These are phyloP conservation scores for Scaptomyza hsui DNA, from an alignment of 1,140 invertebrate genomes.

Conservation along the genomic window DNA sequence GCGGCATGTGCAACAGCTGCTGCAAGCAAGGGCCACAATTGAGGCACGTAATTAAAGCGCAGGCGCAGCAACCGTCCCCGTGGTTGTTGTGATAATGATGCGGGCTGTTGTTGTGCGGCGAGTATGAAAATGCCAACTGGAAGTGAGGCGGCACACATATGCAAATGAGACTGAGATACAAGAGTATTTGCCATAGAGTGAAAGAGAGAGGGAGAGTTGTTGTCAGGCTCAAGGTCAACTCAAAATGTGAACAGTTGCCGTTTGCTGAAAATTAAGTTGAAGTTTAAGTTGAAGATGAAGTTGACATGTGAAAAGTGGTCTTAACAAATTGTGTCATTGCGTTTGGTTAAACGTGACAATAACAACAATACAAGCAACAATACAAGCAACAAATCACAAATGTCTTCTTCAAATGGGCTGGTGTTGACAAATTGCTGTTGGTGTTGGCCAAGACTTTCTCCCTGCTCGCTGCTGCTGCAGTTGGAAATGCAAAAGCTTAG, in stretches of 20 bases:
- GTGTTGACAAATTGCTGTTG: slow-evolving; percentile 73
- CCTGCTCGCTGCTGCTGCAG: neutral
- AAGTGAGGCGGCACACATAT: slow-evolving; percentile 73
- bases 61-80: slow-evolving; percentile 6
- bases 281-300: neutral
- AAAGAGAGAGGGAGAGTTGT: neutral
- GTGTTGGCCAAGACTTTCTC: slow-evolving; percentile 53
- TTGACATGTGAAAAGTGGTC: slow-evolving; percentile 70
- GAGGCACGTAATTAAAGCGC: slow-evolving; percentile 57
- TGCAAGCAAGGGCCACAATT: slow-evolving; percentile 24
- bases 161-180: slow-evolving; percentile 34
- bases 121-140: slow-evolving; percentile 70
- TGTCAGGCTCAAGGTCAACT: slow-evolving; percentile 63
- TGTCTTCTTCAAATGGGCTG: slow-evolving; percentile 68
- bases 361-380: slow-evolving; percentile 24
- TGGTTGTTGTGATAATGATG: slow-evolving; percentile 35
- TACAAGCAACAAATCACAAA: slow-evolving; percentile 41
- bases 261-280: neutral
- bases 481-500: slow-evolving; percentile 23
- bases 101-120: slow-evolving; percentile 11
- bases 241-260: neutral
- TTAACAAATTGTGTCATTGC: slow-evolving; percentile 70
- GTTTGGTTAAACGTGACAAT: slow-evolving; percentile 62
- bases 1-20: slow-evolving; percentile 52
- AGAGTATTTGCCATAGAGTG: neutral